Conservation (phyloP, 2,113 vertebrate genomes). For the Theropithecus gelada region DNA sequence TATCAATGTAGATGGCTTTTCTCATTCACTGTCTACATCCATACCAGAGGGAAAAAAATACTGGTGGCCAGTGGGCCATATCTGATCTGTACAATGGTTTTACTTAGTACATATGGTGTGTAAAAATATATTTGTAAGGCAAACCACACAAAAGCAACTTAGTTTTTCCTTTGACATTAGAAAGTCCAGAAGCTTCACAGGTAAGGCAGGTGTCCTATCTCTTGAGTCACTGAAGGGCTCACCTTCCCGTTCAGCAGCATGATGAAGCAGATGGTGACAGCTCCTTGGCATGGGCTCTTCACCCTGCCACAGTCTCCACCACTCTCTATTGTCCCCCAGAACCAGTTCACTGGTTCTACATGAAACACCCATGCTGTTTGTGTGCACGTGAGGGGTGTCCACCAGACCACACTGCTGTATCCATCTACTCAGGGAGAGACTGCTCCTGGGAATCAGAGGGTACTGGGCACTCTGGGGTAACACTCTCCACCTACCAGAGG, state of each 20-base stretch:
- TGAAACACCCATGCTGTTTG: not conserved
- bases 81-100: not conserved
- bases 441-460: not conserved
- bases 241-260: accelerated
- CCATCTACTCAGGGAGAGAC: too few species aligned
- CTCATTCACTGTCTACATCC: not conserved
- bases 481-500: not conserved
- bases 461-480: accelerated
- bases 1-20: not conserved
- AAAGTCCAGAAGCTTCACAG: not conserved
- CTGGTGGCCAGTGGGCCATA: too few species aligned
- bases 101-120: not conserved
- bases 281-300: accelerated
- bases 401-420: not conserved
- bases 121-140: not conserved
- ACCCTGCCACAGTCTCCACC: not conserved
- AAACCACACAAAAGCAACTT: not conserved
- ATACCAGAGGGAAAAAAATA: not conserved
- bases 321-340: not conserved
- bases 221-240: accelerated
- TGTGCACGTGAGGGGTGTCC: not conserved
- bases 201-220: not conserved
- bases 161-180: not conserved
- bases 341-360: not conserved
- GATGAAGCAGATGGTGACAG: accelerated